Percentiles rank a stretch among this genome's conserved stretches.
Conservation (phyloP, 2,888 invertebrate genomes). For the Caenorhabditis plicata region DNA sequence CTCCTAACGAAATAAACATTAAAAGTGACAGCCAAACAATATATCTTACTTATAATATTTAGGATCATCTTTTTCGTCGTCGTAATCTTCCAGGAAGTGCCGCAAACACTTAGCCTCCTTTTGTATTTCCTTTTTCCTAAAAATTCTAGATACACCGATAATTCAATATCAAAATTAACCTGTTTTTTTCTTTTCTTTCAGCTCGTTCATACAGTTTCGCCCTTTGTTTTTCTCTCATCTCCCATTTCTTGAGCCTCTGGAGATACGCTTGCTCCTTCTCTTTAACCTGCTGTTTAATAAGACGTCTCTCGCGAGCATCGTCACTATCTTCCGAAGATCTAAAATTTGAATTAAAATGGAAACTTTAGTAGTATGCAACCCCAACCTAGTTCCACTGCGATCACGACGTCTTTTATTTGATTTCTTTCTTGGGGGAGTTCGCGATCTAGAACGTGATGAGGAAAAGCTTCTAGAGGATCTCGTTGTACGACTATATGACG, state of each 20-base stretch:
- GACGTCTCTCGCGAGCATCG: conserved; percentile 44
- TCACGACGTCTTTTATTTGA: conserved; percentile 15
- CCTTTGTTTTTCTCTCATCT: conserved; percentile 81
- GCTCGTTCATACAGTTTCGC: conserved; percentile 81
- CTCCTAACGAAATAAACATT: conserved; percentile 1
- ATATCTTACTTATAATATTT: conserved; percentile 85
- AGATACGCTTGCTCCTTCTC: conserved; percentile 56
- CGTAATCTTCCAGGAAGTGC: conserved; percentile 98
- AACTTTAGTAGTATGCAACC: not conserved
- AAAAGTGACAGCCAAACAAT: too few species aligned
- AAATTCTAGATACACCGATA: too few species aligned
- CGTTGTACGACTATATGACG: conserved; percentile 13
- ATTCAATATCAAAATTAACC: too few species aligned
- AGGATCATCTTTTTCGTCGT: conserved; percentile 93
- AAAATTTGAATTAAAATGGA: not conserved
- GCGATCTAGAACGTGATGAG: conserved; percentile 21
- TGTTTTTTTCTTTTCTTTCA: conserved; percentile 50
- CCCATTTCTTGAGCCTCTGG: conserved; percentile 74
- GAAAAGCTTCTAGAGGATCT: conserved; percentile 10
- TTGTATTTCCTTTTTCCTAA: conserved; percentile 67
- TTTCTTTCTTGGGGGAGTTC: conserved; percentile 12
- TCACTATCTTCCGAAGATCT: conserved; percentile 51
- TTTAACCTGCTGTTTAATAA: conserved; percentile 37
- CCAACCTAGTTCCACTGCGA: conserved; percentile 9
- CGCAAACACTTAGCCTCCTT: conserved; percentile 89